A percentile compares a stretch with the other conserved stretches of the same genome.
These are phyloP conservation scores for Siphamia tubifer DNA, from an alignment of 2,113 vertebrate species.

Conservation along the genomic window DNA sequence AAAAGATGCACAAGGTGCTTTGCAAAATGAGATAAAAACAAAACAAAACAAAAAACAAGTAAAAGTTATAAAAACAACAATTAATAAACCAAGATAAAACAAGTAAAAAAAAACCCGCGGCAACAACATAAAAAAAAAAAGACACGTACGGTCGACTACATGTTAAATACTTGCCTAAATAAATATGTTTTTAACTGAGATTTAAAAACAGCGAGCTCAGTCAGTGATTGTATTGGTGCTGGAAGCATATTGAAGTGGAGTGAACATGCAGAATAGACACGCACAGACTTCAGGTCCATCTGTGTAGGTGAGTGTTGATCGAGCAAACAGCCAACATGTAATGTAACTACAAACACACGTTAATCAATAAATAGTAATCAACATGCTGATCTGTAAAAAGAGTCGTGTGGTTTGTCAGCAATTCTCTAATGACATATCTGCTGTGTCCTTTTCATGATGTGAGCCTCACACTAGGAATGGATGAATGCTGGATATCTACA, in stretches of 20 bases:
- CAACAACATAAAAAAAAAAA: too few species aligned
- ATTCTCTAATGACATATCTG: constrained; percentile 23
- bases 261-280: background rate
- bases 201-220: too few species aligned
- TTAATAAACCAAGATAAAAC: too few species aligned
- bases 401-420: background rate
- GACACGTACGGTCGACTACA: too few species aligned
- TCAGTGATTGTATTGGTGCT: too few species aligned
- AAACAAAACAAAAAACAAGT: too few species aligned
- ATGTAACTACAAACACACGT: constrained; percentile 1
- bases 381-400: background rate
- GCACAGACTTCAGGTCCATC: background rate
- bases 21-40: too few species aligned
- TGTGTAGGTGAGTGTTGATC: background rate
- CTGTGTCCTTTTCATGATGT: constrained; percentile 1
- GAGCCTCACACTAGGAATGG: background rate
- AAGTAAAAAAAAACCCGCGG: too few species aligned
- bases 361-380: constrained; percentile 30
- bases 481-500: background rate
- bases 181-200: too few species aligned
- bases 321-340: background rate
- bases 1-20: too few species aligned
- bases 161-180: too few species aligned
- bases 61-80: too few species aligned
- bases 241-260: background rate